Percentiles rank a stretch among this genome's conserved stretches.
Evolutionary conservation across 2,797 vertebrate species (phyloP).

Genomic region (Bufotes viridis): DNA sequence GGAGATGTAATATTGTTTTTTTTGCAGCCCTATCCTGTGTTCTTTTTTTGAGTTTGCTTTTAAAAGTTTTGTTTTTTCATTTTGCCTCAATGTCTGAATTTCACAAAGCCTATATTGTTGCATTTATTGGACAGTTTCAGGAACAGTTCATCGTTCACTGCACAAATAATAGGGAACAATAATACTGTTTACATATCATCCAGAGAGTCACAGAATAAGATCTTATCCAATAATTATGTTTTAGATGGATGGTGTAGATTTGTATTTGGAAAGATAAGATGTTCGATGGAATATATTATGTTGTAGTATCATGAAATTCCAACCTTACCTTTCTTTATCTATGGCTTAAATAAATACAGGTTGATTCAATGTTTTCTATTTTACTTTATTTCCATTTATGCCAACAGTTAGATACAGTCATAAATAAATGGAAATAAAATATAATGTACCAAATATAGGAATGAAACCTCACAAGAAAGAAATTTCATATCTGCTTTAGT

Average conservation of each 20-base stretch:
- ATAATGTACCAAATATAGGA: too few relatives aligned
- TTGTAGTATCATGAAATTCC: neutral
- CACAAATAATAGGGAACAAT: neutral
- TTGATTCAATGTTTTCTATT: neutral
- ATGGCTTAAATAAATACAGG: neutral
- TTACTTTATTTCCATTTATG: too few relatives aligned
- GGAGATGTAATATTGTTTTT: too few relatives aligned
- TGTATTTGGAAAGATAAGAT: neutral
- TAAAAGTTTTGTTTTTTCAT: neutral
- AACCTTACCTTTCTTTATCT: neutral
- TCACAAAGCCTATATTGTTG: neutral
- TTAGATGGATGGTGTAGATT: neutral
- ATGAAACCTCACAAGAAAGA: too few relatives aligned
- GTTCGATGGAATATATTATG: neutral
- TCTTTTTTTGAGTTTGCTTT: too few relatives aligned
- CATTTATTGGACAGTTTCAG: neutral
- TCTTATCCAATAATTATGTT: neutral
- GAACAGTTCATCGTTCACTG: neutral
- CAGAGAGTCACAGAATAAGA: neutral
- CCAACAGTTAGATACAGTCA: too few relatives aligned
- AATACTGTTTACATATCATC: neutral
- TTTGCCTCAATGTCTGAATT: neutral
- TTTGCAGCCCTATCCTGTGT: too few relatives aligned
- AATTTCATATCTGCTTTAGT: too few relatives aligned
- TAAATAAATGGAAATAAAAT: too few relatives aligned